Conservation (phyloP, 2,888 invertebrate genomes). For the Chalcis sispes region DNA sequence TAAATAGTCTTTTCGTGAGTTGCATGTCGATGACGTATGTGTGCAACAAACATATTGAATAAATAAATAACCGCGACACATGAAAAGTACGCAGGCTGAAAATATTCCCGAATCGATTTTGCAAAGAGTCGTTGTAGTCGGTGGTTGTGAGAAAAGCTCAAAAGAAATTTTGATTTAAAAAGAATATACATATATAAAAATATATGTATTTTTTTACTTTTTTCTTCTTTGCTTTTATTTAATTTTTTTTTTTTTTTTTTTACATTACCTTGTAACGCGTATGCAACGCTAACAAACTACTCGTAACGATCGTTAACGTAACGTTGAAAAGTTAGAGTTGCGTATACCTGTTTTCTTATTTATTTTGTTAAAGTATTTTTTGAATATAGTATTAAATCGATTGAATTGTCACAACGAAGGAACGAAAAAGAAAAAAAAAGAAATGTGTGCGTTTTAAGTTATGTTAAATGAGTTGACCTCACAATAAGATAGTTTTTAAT, state of each 20-base stretch:
- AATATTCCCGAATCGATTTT: slow-evolving; percentile 41
- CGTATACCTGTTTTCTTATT: not conserved
- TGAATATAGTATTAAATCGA: slow-evolving; percentile 4
- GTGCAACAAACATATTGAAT: no score
- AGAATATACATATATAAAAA: no score
- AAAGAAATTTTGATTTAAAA: not conserved
- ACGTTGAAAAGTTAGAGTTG: not conserved
- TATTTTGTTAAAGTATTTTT: not conserved
- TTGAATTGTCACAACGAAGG: no score
- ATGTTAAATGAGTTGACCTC: no score
- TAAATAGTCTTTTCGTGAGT: no score
- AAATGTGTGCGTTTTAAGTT: no score
- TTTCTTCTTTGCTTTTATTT: not conserved
- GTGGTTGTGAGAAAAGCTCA: slow-evolving; percentile 6
- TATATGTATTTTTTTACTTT: not conserved
- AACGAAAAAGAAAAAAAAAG: no score
- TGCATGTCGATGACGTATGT: no score
- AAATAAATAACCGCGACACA: not conserved
- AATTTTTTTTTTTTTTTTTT: no score
- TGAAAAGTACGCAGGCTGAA: slow-evolving; percentile 20
- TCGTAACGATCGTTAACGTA: not conserved
- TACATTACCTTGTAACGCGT: no score
- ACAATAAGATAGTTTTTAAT: no score
- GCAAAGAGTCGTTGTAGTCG: not conserved
- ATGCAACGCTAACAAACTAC: no score